Evolutionary conservation across 1,140 invertebrate genomes (phyloP).

Genomic region (Elymnias hypermnestra): DNA sequence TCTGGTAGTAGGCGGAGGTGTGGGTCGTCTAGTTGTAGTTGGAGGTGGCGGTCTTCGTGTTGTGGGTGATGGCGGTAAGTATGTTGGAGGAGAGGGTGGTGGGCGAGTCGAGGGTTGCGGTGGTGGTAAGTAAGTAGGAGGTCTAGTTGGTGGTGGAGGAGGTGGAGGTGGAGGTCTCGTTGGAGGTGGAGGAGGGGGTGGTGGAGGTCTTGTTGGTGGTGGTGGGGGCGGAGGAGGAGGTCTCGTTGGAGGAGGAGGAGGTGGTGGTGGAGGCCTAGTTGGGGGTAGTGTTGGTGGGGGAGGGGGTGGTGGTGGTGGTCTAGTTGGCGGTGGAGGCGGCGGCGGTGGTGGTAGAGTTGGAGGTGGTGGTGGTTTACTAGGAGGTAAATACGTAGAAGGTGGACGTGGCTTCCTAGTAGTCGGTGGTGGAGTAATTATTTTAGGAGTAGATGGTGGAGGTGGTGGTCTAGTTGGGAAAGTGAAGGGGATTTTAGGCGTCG

Average conservation of each 20-base stretch:
- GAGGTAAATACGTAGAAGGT: neutral
- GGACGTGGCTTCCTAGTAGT: slow-evolving; percentile 1
- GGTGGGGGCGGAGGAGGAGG: too few species aligned
- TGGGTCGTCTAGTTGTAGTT: slow-evolving; percentile 19
- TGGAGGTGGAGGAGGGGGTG: too few species aligned
- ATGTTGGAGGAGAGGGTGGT: too few species aligned
- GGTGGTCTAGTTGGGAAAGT: slow-evolving; percentile 26
- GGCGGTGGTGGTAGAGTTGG: slow-evolving; percentile 14
- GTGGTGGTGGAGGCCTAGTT: slow-evolving; percentile 17
- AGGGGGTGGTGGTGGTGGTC: slow-evolving; percentile 7
- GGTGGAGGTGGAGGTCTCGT: too few species aligned
- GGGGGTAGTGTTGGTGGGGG: neutral
- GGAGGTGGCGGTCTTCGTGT: too few species aligned
- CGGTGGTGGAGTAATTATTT: neutral
- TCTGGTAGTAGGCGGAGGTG: slow-evolving; percentile 7
- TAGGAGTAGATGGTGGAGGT: slow-evolving; percentile 10
- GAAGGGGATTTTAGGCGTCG: slow-evolving; percentile 28
- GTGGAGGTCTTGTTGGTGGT: slow-evolving; percentile 18
- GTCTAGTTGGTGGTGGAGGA: too few species aligned
- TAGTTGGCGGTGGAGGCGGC: slow-evolving; percentile 24
- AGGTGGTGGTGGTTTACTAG: slow-evolving; percentile 8
- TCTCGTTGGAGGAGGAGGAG: slow-evolving; percentile 11
- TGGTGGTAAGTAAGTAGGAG: too few species aligned
- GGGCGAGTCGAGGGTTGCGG: too few species aligned
- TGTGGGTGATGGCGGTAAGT: too few species aligned